These are phyloP conservation scores for Myoxocephalus aenaeus DNA, from an alignment of 2,797 vertebrate species.

Conservation along the genomic window DNA sequence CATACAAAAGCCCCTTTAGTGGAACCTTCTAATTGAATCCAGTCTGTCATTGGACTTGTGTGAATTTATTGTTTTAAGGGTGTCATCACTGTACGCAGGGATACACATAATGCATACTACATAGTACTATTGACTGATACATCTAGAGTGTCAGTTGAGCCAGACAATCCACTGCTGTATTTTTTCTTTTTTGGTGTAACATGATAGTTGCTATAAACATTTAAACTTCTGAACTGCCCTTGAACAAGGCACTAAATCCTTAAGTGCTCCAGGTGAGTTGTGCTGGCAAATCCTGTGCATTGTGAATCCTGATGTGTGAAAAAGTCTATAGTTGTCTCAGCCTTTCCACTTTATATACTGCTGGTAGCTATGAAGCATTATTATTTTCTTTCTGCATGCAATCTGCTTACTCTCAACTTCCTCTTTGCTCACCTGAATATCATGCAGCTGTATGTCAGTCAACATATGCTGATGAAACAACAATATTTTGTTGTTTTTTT, in stretches of 20 bases:
- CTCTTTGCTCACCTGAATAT: conserved; percentile 64
- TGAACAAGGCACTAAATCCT: conserved; percentile 39
- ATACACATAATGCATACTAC: conserved; percentile 19
- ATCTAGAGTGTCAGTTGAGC: conserved; percentile 29
- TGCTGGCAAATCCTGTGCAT: conserved; percentile 31
- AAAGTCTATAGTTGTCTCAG: conserved; percentile 20
- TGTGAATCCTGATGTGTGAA: conserved; percentile 23
- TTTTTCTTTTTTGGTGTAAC: conserved; percentile 20
- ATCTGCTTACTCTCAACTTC: conserved; percentile 48
- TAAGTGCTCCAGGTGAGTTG: conserved; percentile 50
- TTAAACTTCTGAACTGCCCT: conserved; percentile 30
- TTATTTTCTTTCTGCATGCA: conserved; percentile 47
- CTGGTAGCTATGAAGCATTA: conserved; percentile 37
- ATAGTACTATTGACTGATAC: conserved; percentile 19
- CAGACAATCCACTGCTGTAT: conserved; percentile 15
- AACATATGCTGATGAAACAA: conserved; percentile 35
- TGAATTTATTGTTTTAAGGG: neutral
- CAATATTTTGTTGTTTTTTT: conserved; percentile 40
- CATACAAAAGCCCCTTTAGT: neutral
- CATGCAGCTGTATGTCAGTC: conserved; percentile 52
- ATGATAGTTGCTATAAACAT: conserved; percentile 47
- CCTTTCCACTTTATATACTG: conserved; percentile 24
- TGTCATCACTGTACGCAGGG: conserved; percentile 5
- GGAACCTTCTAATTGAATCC: neutral
- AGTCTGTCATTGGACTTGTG: neutral